Conservation (phyloP, 2,888 invertebrate species). For the Matsumyia berberina region DNA sequence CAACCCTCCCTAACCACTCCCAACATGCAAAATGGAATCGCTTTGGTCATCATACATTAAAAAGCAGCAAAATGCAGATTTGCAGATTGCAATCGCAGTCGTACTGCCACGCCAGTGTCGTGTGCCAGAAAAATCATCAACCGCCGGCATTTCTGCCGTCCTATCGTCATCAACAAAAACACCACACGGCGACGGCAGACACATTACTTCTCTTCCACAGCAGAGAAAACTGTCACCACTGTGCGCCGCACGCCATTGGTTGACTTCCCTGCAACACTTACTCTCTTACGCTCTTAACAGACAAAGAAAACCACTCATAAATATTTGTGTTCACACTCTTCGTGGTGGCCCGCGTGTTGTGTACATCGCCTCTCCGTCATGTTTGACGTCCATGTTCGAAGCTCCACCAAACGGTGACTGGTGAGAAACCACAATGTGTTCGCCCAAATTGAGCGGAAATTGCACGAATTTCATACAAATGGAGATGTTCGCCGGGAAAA, state of each 20-base stretch:
- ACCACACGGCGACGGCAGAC: not conserved
- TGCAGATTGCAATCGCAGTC: constrained; percentile 46
- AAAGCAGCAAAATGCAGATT: constrained; percentile 42
- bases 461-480: constrained; percentile 35
- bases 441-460: constrained; percentile 39
- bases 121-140: constrained; percentile 39
- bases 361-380: constrained; percentile 34
- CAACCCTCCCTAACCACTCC: constrained; percentile 3
- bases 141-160: constrained; percentile 45
- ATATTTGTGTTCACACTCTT: constrained; percentile 43
- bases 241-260: constrained; percentile 42
- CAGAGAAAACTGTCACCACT: constrained; percentile 44
- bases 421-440: not conserved
- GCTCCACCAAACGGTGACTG: constrained; percentile 29
- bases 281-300: constrained; percentile 52
- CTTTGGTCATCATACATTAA: constrained; percentile 16
- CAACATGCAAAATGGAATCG: constrained; percentile 5
- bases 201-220: constrained; percentile 21
- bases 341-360: constrained; percentile 14
- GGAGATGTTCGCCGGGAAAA: constrained; percentile 37
- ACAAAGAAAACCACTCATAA: constrained; percentile 55
- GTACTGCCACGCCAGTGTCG: constrained; percentile 11
- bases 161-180: constrained; percentile 1
- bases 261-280: not conserved
- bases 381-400: constrained; percentile 45